phyloP scores from a whole-genome alignment of 53 echinoderm and acorn worm species.

The Mesocentrotus franciscanus region DNA sequence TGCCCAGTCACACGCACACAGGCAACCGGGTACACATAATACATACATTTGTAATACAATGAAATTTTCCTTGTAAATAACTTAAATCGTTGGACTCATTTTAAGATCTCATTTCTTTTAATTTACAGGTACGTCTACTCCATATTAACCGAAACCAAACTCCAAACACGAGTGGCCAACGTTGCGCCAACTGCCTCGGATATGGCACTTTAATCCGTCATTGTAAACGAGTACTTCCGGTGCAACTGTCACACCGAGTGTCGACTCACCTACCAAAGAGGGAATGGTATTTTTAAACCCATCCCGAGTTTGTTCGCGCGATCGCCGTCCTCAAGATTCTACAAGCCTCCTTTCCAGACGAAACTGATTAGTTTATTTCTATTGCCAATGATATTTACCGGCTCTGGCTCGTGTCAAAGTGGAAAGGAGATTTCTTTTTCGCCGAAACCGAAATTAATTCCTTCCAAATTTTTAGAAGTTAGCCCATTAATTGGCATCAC shows the following conservation, averaged over 20 bases:
- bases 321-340: neutral
- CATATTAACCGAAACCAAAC: neutral
- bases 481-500: too few relatives aligned
- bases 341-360: neutral
- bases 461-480: too few relatives aligned
- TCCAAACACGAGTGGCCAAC: neutral
- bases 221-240: constrained; percentile 59
- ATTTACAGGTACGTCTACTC: too few relatives aligned
- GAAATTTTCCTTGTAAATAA: too few relatives aligned
- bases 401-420: neutral
- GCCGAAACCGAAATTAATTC: too few relatives aligned
- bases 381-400: neutral
- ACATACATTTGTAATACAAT: too few relatives aligned
- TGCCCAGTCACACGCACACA: too few relatives aligned
- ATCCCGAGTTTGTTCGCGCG: constrained; percentile 15
- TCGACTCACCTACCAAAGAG: constrained; percentile 50
- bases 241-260: constrained; percentile 53
- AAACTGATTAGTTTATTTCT: neutral
- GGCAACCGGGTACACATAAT: too few relatives aligned
- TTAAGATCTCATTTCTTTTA: too few relatives aligned
- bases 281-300: constrained; percentile 26
- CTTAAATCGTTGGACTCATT: too few relatives aligned
- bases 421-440: too few relatives aligned
- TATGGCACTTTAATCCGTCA: constrained; percentile 56
- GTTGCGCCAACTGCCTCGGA: constrained; percentile 23